Conservation (phyloP, 1,140 invertebrate genomes). For the Brachionus rotundiformis region DNA sequence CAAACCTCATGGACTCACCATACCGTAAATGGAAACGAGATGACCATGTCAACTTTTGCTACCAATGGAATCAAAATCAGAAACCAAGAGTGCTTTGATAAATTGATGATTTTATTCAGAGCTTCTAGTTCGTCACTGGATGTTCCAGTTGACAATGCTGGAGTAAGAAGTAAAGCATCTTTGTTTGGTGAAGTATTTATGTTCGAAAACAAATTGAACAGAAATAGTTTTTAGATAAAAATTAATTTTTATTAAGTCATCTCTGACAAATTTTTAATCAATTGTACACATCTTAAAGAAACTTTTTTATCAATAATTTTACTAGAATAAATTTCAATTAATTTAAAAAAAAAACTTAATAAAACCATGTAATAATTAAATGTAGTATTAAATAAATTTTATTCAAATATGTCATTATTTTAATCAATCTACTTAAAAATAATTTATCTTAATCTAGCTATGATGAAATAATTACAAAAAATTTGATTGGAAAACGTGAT, state of each 20-base stretch:
- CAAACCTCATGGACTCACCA: slow-evolving; percentile 24
- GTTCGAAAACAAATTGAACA: slow-evolving; percentile 23
- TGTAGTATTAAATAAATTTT: not conserved
- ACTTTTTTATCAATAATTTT: too few relatives aligned
- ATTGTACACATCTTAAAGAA: not conserved
- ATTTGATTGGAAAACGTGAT: too few relatives aligned
- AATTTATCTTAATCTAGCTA: too few relatives aligned
- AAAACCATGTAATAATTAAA: too few relatives aligned
- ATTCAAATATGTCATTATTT: not conserved
- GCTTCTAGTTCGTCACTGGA: not conserved
- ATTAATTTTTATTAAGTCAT: not conserved
- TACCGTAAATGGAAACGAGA: not conserved
- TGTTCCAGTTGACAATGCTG: slow-evolving; percentile 2
- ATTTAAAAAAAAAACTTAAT: not conserved
- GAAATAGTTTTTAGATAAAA: not conserved
- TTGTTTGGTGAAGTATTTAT: slow-evolving; percentile 46
- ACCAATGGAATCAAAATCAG: slow-evolving; percentile 7
- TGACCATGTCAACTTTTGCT: slow-evolving; percentile 11
- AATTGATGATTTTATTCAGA: slow-evolving; percentile 20
- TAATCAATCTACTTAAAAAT: too few relatives aligned
- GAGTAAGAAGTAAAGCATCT: not conserved
- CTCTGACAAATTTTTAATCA: not conserved
- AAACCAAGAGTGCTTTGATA: slow-evolving; percentile 37
- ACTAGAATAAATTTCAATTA: not conserved
- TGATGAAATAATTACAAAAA: too few relatives aligned